These are phyloP conservation scores for Ochotona curzoniae DNA, from an alignment of 2,113 vertebrate genomes.

Conservation along the genomic window DNA sequence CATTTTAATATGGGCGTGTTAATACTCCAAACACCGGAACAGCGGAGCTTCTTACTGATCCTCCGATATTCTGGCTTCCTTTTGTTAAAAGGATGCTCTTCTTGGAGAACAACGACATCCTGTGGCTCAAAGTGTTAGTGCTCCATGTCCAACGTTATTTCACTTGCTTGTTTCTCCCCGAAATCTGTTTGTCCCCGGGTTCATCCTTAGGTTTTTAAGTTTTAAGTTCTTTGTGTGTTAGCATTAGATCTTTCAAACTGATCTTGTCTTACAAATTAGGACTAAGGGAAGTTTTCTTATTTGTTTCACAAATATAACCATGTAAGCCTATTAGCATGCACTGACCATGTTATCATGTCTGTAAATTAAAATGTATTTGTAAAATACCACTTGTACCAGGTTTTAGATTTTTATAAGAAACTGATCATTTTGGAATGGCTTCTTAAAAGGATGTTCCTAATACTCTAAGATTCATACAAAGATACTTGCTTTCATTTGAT, in stretches of 20 bases:
- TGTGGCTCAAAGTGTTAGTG: conserved; percentile 71
- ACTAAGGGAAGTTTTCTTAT: too few relatives aligned
- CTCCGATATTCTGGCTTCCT: neutral
- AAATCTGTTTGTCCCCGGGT: neutral
- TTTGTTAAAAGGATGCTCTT: conserved; percentile 36
- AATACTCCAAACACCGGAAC: conserved; percentile 29
- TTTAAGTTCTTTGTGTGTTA: neutral
- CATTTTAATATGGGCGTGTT: neutral
- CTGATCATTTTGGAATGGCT: neutral
- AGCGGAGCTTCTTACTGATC: conserved; percentile 31
- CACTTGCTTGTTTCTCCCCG: neutral
- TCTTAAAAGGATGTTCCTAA: neutral
- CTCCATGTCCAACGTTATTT: neutral
- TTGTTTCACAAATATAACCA: neutral
- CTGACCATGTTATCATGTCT: neutral
- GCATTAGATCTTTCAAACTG: neutral
- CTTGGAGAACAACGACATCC: conserved; percentile 73
- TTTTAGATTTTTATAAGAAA: neutral
- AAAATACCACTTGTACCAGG: neutral
- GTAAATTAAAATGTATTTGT: neutral
- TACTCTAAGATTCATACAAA: neutral
- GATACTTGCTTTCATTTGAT: conserved; percentile 22
- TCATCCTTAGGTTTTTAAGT: neutral
- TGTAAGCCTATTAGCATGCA: neutral
- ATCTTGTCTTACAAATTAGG: neutral